Conservation (phyloP, 2,797 vertebrate species). For the Lateolabrax maculatus region DNA sequence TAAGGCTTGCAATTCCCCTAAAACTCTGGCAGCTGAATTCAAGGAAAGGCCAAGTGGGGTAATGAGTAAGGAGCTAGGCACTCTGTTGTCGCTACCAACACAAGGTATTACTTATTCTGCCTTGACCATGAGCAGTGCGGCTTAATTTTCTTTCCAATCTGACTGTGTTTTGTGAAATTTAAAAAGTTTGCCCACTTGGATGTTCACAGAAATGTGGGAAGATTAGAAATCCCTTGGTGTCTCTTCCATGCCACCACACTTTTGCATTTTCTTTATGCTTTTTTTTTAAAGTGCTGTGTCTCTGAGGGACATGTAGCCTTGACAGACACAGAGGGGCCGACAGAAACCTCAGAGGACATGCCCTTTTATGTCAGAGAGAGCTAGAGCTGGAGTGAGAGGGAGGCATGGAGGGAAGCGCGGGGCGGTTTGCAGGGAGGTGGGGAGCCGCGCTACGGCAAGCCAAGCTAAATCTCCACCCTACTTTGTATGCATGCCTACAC, state of each 20-base stretch:
- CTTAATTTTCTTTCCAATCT: constrained; percentile 22
- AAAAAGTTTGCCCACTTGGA: constrained; percentile 25
- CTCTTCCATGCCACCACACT: constrained; percentile 19
- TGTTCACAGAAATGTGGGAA: constrained; percentile 16
- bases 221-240: constrained; percentile 24
- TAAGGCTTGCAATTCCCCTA: constrained; percentile 43
- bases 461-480: constrained; percentile 74
- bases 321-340: constrained; percentile 59
- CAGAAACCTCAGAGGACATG: constrained; percentile 70
- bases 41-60: constrained; percentile 53
- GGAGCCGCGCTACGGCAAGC: constrained; percentile 65
- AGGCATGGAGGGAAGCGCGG: constrained; percentile 37
- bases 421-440: constrained; percentile 51
- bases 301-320: constrained; percentile 44
- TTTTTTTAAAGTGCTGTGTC: constrained; percentile 22
- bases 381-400: constrained; percentile 32
- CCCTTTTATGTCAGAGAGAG: constrained; percentile 71
- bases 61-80: constrained; percentile 44
- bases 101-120: constrained; percentile 40
- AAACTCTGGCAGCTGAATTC: constrained; percentile 54
- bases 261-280: constrained; percentile 8
- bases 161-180: constrained; percentile 23
- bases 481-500: constrained; percentile 79
- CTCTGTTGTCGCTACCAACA: constrained; percentile 35
- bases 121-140: constrained; percentile 16